These are phyloP conservation scores for Rhodeus uyekii DNA, from an alignment of 2,797 vertebrate species.

Conservation along the genomic window DNA sequence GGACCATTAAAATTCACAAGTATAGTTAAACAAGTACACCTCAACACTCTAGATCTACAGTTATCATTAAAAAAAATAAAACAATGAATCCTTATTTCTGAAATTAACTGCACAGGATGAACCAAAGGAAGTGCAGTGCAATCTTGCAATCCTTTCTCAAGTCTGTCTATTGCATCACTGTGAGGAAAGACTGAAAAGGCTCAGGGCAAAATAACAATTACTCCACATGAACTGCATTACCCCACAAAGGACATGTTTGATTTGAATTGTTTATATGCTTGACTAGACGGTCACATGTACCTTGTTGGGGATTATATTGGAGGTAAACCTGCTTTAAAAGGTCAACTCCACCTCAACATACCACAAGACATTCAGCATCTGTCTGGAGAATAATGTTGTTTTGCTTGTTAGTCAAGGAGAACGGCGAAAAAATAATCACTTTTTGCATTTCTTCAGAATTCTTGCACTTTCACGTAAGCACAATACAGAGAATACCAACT, in stretches of 20 bases:
- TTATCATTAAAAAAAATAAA: background rate
- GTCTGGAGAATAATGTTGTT: background rate
- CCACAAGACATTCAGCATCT: background rate
- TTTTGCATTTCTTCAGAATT: too few relatives aligned
- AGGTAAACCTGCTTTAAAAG: conserved; percentile 13
- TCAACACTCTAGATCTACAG: background rate
- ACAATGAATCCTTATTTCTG: background rate
- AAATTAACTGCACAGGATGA: background rate
- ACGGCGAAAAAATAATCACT: background rate
- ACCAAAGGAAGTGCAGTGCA: background rate
- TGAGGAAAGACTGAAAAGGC: background rate
- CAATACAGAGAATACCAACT: too few relatives aligned
- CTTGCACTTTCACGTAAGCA: too few relatives aligned
- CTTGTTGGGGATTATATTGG: background rate
- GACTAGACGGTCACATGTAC: background rate
- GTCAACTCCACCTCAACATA: background rate
- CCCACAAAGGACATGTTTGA: background rate
- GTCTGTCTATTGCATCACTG: background rate
- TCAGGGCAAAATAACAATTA: conserved; percentile 2
- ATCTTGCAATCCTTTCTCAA: background rate
- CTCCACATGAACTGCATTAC: background rate
- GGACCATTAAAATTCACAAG: too few relatives aligned
- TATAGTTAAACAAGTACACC: background rate
- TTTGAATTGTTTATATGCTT: background rate
- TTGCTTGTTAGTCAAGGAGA: background rate